Conservation (phyloP, 2,113 vertebrate species). For the Poeciliopsis retropinna region DNA sequence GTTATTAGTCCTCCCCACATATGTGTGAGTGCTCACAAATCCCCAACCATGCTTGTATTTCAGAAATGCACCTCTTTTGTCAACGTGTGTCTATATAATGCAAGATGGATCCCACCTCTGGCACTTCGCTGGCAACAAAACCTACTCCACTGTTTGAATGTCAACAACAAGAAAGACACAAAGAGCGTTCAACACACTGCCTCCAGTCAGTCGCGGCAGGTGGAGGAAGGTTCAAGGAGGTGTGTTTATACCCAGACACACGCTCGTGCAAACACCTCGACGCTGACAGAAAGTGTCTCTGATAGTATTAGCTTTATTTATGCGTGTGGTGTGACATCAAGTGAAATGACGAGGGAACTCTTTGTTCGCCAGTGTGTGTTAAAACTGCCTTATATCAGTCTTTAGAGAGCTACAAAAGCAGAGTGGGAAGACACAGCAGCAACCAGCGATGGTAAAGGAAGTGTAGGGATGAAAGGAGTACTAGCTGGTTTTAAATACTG, state of each 20-base stretch:
- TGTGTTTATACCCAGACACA: slow-evolving; percentile 45
- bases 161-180: slow-evolving; percentile 63
- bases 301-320: slow-evolving; percentile 69
- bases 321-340: slow-evolving; percentile 16
- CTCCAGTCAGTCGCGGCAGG: slow-evolving; percentile 72
- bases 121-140: slow-evolving; percentile 62
- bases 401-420: slow-evolving; percentile 48
- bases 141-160: slow-evolving; percentile 61
- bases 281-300: slow-evolving; percentile 49
- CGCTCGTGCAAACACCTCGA: slow-evolving; percentile 24
- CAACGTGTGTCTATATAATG: slow-evolving; percentile 51
- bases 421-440: slow-evolving; percentile 55
- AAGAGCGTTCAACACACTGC: slow-evolving; percentile 57
- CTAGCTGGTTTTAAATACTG: not conserved
- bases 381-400: slow-evolving; percentile 52
- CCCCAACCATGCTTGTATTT: slow-evolving; percentile 32
- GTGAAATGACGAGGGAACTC: slow-evolving; percentile 52
- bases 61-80: slow-evolving; percentile 53
- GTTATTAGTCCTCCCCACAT: slow-evolving; percentile 37
- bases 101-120: slow-evolving; percentile 66
- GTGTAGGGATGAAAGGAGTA: slow-evolving; percentile 30
- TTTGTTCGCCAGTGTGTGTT: slow-evolving; percentile 66
- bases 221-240: slow-evolving; percentile 67
- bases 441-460: slow-evolving; percentile 24
- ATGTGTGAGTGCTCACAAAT: slow-evolving; percentile 5